Conservation (phyloP, 2,113 vertebrate genomes). For the Mionectes macconnelli region DNA sequence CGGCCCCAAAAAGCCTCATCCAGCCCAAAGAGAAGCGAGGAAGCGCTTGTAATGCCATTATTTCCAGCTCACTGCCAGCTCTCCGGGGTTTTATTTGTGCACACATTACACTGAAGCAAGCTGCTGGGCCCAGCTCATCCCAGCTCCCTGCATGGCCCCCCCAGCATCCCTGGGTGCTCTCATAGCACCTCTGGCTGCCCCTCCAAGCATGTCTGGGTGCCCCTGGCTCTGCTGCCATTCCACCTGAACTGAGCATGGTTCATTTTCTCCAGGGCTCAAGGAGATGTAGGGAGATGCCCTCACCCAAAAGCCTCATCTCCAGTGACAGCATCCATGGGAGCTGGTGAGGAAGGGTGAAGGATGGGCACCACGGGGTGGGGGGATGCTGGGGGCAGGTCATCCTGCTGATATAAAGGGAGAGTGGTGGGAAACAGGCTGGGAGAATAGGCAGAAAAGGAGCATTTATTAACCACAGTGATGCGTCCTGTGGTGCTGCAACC, state of each 20-base stretch:
- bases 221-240: not conserved
- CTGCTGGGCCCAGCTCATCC: not conserved
- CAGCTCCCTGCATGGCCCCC: not conserved
- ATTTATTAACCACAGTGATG: fast-evolving
- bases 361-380: not conserved
- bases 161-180: not conserved
- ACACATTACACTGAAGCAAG: not conserved
- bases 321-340: not conserved
- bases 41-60: slow-evolving; percentile 18
- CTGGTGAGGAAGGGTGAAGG: not conserved
- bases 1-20: not conserved
- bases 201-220: not conserved
- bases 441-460: not conserved
- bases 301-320: not conserved
- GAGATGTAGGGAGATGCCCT: not conserved
- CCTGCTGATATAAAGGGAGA: fast-evolving
- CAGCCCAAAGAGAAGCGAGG: not conserved
- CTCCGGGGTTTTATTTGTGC: not conserved
- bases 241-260: not conserved
- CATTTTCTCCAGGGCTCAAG: not conserved
- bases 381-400: too few species aligned
- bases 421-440: not conserved
- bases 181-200: not conserved
- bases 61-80: slow-evolving; percentile 31
- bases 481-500: not conserved